Percentiles rank a stretch among this genome's conserved stretches.
Conservation (phyloP, 2,113 vertebrate genomes). For the Xenopus laevis region DNA sequence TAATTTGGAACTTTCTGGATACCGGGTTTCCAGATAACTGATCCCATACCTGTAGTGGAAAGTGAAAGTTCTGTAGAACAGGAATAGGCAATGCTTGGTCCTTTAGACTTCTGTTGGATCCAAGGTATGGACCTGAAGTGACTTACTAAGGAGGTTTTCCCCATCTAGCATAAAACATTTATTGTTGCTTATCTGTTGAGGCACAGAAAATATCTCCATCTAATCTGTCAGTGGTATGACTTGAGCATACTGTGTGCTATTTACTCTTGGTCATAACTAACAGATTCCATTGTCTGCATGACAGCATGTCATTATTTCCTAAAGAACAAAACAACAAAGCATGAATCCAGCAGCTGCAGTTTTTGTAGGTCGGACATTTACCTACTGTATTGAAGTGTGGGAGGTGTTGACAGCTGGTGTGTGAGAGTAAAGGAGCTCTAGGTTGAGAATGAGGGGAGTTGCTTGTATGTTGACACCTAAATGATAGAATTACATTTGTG, state of each 20-base stretch:
- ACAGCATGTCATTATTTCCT: constrained; percentile 45
- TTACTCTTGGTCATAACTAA: constrained; percentile 35
- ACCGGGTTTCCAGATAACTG: too few species aligned
- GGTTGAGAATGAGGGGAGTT: constrained; percentile 41
- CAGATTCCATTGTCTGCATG: constrained; percentile 45
- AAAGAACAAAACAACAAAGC: constrained; percentile 47
- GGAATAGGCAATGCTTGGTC: too few species aligned
- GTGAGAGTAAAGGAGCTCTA: constrained; percentile 27
- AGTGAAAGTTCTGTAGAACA: too few species aligned
- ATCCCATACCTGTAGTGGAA: too few species aligned
- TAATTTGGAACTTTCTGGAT: too few species aligned
- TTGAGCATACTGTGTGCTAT: constrained; percentile 45
- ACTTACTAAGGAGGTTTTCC: not conserved
- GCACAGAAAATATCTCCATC: constrained; percentile 1
- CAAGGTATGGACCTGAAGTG: not conserved
- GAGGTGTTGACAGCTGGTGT: constrained; percentile 50
- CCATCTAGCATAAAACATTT: constrained; percentile 26
- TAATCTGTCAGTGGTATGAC: constrained; percentile 39
- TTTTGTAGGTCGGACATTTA: constrained; percentile 36
- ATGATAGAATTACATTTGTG: not conserved
- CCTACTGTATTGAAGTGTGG: constrained; percentile 38
- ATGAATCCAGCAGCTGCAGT: constrained; percentile 48
- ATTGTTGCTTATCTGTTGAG: constrained; percentile 40
- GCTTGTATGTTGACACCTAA: not conserved
- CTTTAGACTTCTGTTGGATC: not conserved